A percentile compares a stretch with the other conserved stretches of the same genome.
Conservation (phyloP, 2,113 vertebrate genomes). For the Phaetusa simplex region DNA sequence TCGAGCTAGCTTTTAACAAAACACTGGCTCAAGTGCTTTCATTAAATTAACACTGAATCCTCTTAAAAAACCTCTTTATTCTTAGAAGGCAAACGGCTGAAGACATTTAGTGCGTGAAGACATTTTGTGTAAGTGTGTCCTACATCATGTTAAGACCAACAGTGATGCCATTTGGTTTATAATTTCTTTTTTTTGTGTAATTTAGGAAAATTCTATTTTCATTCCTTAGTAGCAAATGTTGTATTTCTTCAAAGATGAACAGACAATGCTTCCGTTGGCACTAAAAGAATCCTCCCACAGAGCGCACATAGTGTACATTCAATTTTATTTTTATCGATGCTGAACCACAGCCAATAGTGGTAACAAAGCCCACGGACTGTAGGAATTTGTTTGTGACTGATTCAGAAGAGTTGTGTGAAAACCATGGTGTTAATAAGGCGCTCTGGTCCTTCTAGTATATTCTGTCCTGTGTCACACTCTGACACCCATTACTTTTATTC, state of each 20-base stretch:
- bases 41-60: neutral
- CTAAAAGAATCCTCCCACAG: constrained; percentile 8
- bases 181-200: neutral
- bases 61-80: neutral
- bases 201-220: constrained; percentile 49
- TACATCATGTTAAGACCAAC: neutral
- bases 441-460: neutral
- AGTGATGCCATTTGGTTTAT: constrained; percentile 23
- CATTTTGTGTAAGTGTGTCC: neutral
- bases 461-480: neutral
- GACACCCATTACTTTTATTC: accelerated
- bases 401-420: neutral
- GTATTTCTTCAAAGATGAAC: neutral
- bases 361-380: neutral
- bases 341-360: neutral
- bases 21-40: neutral
- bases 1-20: neutral
- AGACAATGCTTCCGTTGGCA: constrained; percentile 51
- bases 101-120: neutral
- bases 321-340: neutral
- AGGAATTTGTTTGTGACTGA: neutral
- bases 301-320: neutral
- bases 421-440: neutral
- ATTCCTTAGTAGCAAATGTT: constrained; percentile 17
- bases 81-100: neutral